A percentile compares a stretch with the other conserved stretches of the same genome.
Conservation (phyloP, 2,888 invertebrate species). For the Syrista parreyssii region DNA sequence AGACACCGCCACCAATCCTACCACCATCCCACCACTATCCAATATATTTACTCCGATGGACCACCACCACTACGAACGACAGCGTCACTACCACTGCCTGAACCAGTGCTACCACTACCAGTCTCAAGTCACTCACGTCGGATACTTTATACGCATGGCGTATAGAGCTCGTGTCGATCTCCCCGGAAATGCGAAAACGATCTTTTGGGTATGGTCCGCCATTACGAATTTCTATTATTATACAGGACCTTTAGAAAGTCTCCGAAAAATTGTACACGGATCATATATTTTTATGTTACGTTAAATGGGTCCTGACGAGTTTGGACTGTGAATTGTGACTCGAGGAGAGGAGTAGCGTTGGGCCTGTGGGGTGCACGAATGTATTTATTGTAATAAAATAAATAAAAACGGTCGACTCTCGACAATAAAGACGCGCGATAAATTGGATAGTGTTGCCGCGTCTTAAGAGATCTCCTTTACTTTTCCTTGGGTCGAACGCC, state of each 20-base stretch:
- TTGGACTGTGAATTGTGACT: not conserved
- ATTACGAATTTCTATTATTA: not conserved
- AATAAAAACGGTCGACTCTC: constrained; percentile 1
- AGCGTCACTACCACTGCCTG: constrained; percentile 21
- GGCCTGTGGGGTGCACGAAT: not conserved
- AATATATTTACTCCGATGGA: constrained; percentile 61
- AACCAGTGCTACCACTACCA: constrained; percentile 18
- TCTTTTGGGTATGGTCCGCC: not conserved
- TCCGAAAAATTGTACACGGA: not conserved
- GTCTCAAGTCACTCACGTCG: constrained; percentile 26
- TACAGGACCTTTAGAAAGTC: not conserved
- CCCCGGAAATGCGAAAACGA: constrained; percentile 7
- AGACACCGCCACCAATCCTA: constrained; percentile 60
- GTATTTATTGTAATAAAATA: not conserved
- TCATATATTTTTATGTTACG: not conserved
- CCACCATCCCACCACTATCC: constrained; percentile 32
- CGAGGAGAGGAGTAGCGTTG: not conserved
- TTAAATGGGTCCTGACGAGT: not conserved
- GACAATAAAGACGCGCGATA: constrained; percentile 39
- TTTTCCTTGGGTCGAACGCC: constrained; percentile 39
- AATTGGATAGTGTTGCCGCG: constrained; percentile 35
- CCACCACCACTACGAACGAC: constrained; percentile 49
- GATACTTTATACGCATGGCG: constrained; percentile 27
- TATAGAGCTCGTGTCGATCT: constrained; percentile 26
- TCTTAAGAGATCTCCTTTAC: constrained; percentile 42